phyloP scores from a whole-genome alignment of 2,797 vertebrate species.

The Hydrocynus forskahlii region DNA sequence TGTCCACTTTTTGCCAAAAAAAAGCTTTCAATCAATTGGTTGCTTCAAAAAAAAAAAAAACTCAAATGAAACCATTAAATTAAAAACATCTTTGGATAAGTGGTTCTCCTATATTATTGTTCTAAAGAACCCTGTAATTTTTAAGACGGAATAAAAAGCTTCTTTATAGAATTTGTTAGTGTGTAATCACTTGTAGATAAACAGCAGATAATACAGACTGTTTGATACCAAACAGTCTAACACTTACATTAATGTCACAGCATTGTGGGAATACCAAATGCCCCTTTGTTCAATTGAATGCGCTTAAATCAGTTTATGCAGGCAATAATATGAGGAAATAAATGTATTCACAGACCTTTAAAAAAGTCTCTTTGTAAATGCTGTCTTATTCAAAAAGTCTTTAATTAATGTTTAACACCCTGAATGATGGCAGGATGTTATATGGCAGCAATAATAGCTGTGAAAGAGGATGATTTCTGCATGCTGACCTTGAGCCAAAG shows the following conservation, averaged over 20 bases:
- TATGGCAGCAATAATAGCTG: slow-evolving; percentile 68
- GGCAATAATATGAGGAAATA: slow-evolving; percentile 34
- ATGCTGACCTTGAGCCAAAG: slow-evolving; percentile 65
- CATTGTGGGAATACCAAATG: slow-evolving; percentile 18
- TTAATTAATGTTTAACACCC: slow-evolving; percentile 61
- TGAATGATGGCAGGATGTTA: slow-evolving; percentile 56
- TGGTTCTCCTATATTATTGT: neutral
- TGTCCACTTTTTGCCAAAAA: too few species aligned
- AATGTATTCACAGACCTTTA: slow-evolving; percentile 39
- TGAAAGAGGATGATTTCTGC: slow-evolving; percentile 63
- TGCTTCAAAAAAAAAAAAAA: too few species aligned
- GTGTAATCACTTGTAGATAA: neutral
- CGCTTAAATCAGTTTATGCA: slow-evolving; percentile 32
- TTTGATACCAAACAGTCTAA: neutral
- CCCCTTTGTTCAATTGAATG: slow-evolving; percentile 28
- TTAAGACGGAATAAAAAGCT: neutral
- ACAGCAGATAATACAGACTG: neutral
- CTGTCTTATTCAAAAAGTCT: slow-evolving; percentile 31
- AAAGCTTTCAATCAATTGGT: too few species aligned
- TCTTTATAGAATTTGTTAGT: neutral
- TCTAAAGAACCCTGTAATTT: too few species aligned
- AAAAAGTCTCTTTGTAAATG: slow-evolving; percentile 28
- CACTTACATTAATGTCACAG: neutral
- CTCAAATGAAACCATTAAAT: neutral
- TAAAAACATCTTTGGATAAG: neutral